Base-by-base conservation (phyloP, 2,888 invertebrate genomes). In the Agonopterix heracliana region DNA sequence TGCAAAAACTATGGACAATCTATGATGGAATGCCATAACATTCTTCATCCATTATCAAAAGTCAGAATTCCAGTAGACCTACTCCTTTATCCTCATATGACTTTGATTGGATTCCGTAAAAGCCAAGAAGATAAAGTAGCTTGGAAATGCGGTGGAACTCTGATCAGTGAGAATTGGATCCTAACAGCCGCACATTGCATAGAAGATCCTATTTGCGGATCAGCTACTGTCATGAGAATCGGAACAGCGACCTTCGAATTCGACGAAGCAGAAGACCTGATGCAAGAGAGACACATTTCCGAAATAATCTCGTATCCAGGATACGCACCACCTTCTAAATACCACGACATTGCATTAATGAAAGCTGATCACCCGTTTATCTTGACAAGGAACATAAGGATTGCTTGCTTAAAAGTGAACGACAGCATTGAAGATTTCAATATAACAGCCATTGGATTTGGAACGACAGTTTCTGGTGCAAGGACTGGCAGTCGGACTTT, bases 281-380 rank as follows among this genome's bases (percentile, higher is more conserved):
- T 88, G 1, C 91, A 91, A 61, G 90, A 90, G 42, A 78, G 90
- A 48, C 56, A 63, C 2, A 71, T 92, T 1, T 71, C 69, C 0
- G 61, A 82, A 34, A 74, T 84, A 0, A 67, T 90, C 0, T 57
- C 73, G 0, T 92, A 93, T 71, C 92, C 92, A 0, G 68, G 79
- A 1, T 92, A 91, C 63, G 81, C 80, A 41, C 78, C 89, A 0
- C 90, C 91, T 0, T 85, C 90, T 0, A 89, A 89, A 59, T 89
- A 86, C 46, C 89, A 94, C 61, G 94, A 94, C 58, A 91, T 94
- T 48, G 93, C 92, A 0, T 66, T 94, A 9, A 80, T 94, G 56
- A 88, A 81, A 64, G 74, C 93, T 38, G 76, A 84, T 7, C 60
- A 70, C 11, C 70, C 80, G 0, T 91, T 91, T 9, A 60, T 73